Evolutionary conservation across 2,888 invertebrate genomes (phyloP).

Genomic region (Parnassius orleans): DNA sequence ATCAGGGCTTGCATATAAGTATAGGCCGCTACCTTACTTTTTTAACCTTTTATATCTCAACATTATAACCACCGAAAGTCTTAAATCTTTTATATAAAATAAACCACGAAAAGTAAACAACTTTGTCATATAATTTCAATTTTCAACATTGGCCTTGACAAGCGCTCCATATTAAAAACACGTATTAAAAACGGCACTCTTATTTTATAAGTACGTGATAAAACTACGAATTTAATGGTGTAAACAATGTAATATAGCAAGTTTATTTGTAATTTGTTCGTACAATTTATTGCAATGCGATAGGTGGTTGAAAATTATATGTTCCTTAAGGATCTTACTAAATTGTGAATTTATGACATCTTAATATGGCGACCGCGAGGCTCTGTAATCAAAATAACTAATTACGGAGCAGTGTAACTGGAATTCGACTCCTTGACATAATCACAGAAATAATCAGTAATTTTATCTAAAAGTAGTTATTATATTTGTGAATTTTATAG

Average conservation of each 20-base stretch:
- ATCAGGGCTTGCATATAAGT: not conserved
- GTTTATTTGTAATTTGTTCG: slow-evolving; percentile 5
- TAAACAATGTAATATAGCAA: slow-evolving; percentile 14
- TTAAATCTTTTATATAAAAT: no score
- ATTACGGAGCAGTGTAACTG: no score
- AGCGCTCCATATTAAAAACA: not conserved
- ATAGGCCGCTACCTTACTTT: not conserved
- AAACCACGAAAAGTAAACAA: not conserved
- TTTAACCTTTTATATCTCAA: not conserved
- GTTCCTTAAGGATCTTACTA: not conserved
- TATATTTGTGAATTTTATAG: no score
- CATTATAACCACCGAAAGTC: no score
- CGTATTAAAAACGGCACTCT: slow-evolving; percentile 5
- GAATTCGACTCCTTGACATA: no score
- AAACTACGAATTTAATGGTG: slow-evolving; percentile 14
- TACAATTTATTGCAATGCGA: slow-evolving; percentile 7
- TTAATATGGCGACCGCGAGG: no score
- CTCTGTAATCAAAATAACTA: no score
- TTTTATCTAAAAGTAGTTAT: no score
- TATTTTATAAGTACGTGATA: slow-evolving; percentile 11
- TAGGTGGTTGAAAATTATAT: not conserved
- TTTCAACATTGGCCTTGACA: not conserved
- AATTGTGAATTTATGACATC: not conserved
- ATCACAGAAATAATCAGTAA: no score
- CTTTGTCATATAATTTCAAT: not conserved